Percentiles rank a stretch among this genome's conserved stretches.
Conservation (phyloP, 2,113 vertebrate genomes). For the Myiopsitta monachus region DNA sequence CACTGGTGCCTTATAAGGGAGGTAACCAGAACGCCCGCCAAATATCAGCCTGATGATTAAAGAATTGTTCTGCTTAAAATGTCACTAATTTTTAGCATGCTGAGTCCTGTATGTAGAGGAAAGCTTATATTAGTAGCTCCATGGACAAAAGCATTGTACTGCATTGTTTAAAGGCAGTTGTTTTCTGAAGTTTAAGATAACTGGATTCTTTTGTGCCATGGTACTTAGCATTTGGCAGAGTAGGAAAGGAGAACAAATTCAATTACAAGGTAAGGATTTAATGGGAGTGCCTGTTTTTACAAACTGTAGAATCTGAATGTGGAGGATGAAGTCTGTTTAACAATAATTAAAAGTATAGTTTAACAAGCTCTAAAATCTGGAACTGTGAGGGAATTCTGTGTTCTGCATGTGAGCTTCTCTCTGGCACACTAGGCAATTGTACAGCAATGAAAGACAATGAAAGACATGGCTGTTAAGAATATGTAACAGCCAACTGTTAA, state of each 20-base stretch:
- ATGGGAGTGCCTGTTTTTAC: background rate
- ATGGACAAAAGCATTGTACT: background rate
- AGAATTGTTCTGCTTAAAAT: conserved; percentile 53
- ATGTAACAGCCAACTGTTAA: background rate
- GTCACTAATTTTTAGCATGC: conserved; percentile 42
- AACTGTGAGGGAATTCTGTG: background rate
- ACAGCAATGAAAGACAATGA: background rate
- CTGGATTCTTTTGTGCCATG: background rate
- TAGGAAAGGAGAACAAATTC: background rate
- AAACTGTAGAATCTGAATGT: background rate
- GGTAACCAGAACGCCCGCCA: background rate
- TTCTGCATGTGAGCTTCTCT: background rate
- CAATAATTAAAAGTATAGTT: background rate
- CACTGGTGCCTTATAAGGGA: conserved; percentile 32
- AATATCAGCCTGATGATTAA: conserved; percentile 33
- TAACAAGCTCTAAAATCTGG: background rate
- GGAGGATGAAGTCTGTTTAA: background rate
- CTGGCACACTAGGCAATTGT: background rate
- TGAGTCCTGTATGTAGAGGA: background rate
- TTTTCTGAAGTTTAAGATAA: background rate
- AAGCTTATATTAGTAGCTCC: background rate
- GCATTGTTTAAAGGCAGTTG: background rate
- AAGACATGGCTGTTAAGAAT: background rate
- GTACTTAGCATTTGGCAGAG: background rate
- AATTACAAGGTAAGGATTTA: background rate